These are phyloP conservation scores for Rachycentron canadum DNA, from an alignment of 2,797 vertebrate genomes.

Conservation along the genomic window DNA sequence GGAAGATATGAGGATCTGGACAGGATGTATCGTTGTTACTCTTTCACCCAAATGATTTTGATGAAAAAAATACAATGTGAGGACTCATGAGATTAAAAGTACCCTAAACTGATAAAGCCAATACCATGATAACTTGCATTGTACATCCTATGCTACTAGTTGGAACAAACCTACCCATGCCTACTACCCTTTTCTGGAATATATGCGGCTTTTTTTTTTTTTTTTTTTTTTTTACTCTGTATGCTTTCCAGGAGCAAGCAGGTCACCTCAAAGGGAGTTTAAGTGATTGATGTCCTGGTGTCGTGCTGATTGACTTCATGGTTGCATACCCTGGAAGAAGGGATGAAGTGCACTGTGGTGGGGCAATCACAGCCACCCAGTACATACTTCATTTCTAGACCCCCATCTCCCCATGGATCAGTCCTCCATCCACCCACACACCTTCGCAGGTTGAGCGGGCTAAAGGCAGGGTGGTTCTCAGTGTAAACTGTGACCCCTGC, in stretches of 20 bases:
- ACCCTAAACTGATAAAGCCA: slow-evolving; percentile 54
- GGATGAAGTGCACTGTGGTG: slow-evolving; percentile 62
- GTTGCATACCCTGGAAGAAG: slow-evolving; percentile 81
- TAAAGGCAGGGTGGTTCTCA: slow-evolving; percentile 57
- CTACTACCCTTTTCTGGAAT: slow-evolving; percentile 18
- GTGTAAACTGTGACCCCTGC: slow-evolving; percentile 62
- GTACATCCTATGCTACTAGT: not conserved
- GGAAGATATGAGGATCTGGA: slow-evolving; percentile 57
- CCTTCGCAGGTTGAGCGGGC: slow-evolving; percentile 64
- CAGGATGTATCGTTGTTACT: slow-evolving; percentile 42
- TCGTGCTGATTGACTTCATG: slow-evolving; percentile 83
- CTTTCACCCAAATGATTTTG: slow-evolving; percentile 47
- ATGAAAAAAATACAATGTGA: slow-evolving; percentile 51
- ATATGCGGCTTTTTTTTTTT: not conserved
- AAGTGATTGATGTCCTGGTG: slow-evolving; percentile 81
- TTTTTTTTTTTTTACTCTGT: slow-evolving; percentile 36
- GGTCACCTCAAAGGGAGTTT: slow-evolving; percentile 76
- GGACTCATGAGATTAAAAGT: slow-evolving; percentile 53
- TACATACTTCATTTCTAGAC: slow-evolving; percentile 68
- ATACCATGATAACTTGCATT: slow-evolving; percentile 39
- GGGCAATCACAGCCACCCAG: slow-evolving; percentile 68
- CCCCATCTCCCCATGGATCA: slow-evolving; percentile 54
- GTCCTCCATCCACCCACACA: slow-evolving; percentile 63
- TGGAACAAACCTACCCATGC: slow-evolving; percentile 30
- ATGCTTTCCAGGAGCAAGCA: slow-evolving; percentile 68